Base-by-base conservation (phyloP, 1,140 invertebrate species). In the Drosophila truncata region DNA sequence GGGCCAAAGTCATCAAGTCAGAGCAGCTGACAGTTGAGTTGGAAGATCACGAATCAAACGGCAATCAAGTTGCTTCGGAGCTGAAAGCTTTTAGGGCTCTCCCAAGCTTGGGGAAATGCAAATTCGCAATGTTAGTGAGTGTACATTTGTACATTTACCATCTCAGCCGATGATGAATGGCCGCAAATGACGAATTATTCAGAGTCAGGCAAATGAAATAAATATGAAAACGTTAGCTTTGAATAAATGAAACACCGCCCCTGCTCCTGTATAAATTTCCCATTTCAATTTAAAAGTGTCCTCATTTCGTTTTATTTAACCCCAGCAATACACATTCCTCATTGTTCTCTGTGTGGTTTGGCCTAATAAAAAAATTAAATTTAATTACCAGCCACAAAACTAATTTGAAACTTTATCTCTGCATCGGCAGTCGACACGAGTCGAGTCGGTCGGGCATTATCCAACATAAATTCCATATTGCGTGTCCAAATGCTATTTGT, bases 361-460 rank as follows among this genome's bases (percentile, higher is more conserved):
- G 65, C 57, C 76, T 83, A 87, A 87, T 82, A 87, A 80, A 88
- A 88, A 87, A 87, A 87, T 87, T 88, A 78, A 87, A 87, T 87
- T 87, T 88, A 88, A 87, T 87, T 87, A 88, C 84, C 73, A 87
- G 80, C 85, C 84, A 78, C 84, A 88, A 87, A 87, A 87, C 84
- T 84, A 87, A 87, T 87, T 87, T 87, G 77, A 88, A 78, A 87
- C 77, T 87, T 88, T 88, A 87, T 87, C 84, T 87, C 77, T 80
- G 77, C 77, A 87, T 88, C 80, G 78, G 83, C 66, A 80, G 58
- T 63, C 69, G 65, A 66, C 44, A 66, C 52, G 46, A 62, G 70
- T 66, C 80, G 59, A 67, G 62, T 49, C 60, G 29, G 13, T 23
- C 69, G 18, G 65, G 52, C 63, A 83, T 82, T 83, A 81, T 80